Evolutionary conservation across 2,113 vertebrate genomes (phyloP).

Genomic region (Notarius lentiginosus): DNA sequence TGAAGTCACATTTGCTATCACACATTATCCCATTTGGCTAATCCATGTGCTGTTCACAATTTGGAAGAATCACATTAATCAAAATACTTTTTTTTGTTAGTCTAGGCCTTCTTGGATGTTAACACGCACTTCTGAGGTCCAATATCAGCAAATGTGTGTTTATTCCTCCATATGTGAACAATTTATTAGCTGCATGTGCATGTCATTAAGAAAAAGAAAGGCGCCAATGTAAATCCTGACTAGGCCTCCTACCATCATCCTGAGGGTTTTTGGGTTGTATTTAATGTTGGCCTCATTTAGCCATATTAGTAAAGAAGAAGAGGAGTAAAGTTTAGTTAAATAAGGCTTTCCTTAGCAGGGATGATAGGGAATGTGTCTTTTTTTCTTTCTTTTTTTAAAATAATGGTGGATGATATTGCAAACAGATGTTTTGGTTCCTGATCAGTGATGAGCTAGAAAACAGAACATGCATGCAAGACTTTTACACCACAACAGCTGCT

Average conservation of each 20-base stretch:
- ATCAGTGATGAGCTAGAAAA: constrained; percentile 38
- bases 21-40: background rate
- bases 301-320: background rate
- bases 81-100: background rate
- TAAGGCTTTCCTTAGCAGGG: background rate
- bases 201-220: constrained; percentile 10
- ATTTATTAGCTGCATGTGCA: constrained; percentile 21
- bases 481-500: constrained; percentile 32
- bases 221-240: constrained; percentile 11
- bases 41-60: background rate
- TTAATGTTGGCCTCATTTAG: too few relatives aligned
- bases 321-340: background rate
- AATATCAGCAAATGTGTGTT: constrained; percentile 35
- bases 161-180: constrained; percentile 15
- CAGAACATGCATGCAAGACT: constrained; percentile 40
- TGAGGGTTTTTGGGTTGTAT: background rate
- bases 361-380: background rate
- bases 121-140: background rate
- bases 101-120: background rate
- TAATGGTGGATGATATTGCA: constrained; percentile 26
- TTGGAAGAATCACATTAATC: constrained; percentile 11
- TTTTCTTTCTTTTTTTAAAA: constrained; percentile 15
- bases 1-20: background rate
- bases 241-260: background rate
- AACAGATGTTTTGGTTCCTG: constrained; percentile 39